phyloP scores from a whole-genome alignment of 2,113 vertebrate species.

The Riparia riparia region DNA sequence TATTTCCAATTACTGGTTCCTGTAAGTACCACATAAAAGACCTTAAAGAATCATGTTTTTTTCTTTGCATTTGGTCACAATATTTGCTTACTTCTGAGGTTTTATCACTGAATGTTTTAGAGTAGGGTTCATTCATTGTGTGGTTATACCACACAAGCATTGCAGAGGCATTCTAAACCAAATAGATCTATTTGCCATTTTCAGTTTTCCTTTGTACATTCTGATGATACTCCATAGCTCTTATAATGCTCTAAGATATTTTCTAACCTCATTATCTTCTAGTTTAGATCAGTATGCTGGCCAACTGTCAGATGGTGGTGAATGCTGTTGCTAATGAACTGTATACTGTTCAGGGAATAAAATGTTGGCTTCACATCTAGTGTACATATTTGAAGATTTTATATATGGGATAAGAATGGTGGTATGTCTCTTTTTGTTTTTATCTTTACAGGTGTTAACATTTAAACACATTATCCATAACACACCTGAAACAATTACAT shows the following conservation, averaged over 20 bases:
- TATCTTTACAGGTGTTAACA: not conserved
- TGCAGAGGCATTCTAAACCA: not conserved
- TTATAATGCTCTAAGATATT: conserved; percentile 45
- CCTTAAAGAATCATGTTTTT: not conserved
- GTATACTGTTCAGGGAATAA: conserved; percentile 53
- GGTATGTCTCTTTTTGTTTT: not conserved
- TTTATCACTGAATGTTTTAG: not conserved
- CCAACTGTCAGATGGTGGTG: conserved; percentile 50
- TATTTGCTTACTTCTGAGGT: not conserved
- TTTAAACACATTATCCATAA: not conserved
- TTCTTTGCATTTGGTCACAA: not conserved
- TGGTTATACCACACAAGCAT: not conserved
- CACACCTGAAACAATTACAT: not conserved
- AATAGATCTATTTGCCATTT: conserved; percentile 9
- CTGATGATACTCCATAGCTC: conserved; percentile 24
- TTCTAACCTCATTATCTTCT: conserved; percentile 62
- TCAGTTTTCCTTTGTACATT: conserved; percentile 15
- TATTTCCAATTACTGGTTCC: not conserved
- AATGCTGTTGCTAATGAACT: conserved; percentile 54
- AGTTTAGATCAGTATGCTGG: conserved; percentile 50
- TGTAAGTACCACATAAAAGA: not conserved
- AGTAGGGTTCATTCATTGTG: not conserved
- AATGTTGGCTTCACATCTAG: conserved; percentile 32
- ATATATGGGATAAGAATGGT: not conserved
- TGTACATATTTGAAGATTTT: not conserved